phyloP scores from a whole-genome alignment of 2,113 vertebrate genomes.

The Laticauda laticaudata region DNA sequence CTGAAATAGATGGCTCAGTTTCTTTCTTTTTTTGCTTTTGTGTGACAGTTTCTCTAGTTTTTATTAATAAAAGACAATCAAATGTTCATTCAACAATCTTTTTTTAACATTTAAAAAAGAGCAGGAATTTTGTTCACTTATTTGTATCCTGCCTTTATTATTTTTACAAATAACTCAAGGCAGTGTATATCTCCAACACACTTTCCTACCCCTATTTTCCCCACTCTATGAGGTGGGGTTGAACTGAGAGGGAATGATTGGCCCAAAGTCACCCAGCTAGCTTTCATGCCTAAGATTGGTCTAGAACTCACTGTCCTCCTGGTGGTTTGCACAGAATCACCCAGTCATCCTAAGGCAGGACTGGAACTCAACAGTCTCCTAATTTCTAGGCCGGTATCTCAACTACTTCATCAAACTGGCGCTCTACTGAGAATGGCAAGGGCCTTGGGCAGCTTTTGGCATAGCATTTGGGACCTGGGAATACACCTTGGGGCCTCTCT shows the following conservation, averaged over 20 bases:
- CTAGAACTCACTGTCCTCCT: background rate
- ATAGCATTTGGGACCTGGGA: background rate
- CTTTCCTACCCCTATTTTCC: background rate
- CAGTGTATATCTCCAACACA: background rate
- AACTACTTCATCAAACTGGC: background rate
- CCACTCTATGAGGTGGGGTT: background rate
- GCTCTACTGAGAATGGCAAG: too few species aligned
- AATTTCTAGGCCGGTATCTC: background rate
- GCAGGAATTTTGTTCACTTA: background rate
- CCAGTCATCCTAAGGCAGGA: background rate
- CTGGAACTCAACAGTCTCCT: background rate
- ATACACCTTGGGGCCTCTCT: background rate
- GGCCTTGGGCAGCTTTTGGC: background rate
- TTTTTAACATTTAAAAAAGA: too few species aligned
- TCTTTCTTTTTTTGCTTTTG: too few species aligned
- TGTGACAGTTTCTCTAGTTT: too few species aligned
- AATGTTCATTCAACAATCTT: too few species aligned
- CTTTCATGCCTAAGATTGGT: background rate
- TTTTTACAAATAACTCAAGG: background rate
- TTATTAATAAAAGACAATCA: too few species aligned
- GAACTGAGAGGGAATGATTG: background rate
- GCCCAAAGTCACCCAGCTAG: background rate
- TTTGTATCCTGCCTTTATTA: background rate
- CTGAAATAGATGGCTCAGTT: background rate
- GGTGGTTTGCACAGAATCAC: background rate